Percentiles rank a stretch among this genome's conserved stretches.
phyloP scores from a whole-genome alignment of 2,888 invertebrate genomes.

The Acanthoscelides obtectus region DNA sequence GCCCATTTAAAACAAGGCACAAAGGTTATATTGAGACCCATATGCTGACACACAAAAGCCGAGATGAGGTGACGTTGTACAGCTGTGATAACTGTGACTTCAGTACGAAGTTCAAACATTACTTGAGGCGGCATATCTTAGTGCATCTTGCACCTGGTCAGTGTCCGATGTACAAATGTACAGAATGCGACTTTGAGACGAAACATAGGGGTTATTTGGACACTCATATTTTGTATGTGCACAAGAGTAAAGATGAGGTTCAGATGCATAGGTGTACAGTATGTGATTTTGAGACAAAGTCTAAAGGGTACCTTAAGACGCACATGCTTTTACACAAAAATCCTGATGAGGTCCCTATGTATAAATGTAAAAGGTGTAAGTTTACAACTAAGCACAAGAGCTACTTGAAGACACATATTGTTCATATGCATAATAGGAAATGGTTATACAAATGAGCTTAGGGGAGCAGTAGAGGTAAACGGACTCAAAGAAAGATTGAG shows the following conservation, averaged over 20 bases:
- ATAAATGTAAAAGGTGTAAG: constrained; percentile 25
- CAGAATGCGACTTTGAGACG: constrained; percentile 24
- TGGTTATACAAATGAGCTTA: constrained; percentile 11
- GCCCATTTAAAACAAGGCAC: constrained; percentile 25
- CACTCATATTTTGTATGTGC: constrained; percentile 21
- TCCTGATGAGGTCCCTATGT: constrained; percentile 24
- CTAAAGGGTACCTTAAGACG: constrained; percentile 27
- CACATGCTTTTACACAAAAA: constrained; percentile 26
- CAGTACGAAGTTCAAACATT: constrained; percentile 24
- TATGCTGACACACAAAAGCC: constrained; percentile 25
- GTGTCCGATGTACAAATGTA: constrained; percentile 24
- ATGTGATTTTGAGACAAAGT: constrained; percentile 26
- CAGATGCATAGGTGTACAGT: constrained; percentile 23
- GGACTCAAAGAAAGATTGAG: no score
- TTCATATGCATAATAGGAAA: constrained; percentile 21
- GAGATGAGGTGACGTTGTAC: constrained; percentile 23
- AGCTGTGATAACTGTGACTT: constrained; percentile 23
- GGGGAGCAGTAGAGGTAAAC: not conserved
- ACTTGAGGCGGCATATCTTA: constrained; percentile 25
- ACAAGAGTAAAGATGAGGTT: constrained; percentile 21
- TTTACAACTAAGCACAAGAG: constrained; percentile 26
- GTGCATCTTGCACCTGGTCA: constrained; percentile 21
- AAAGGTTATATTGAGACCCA: constrained; percentile 28
- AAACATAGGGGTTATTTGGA: constrained; percentile 27
- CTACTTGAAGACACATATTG: constrained; percentile 25